These are phyloP conservation scores for Phortica okadai DNA, from an alignment of 2,888 invertebrate species.

Conservation along the genomic window DNA sequence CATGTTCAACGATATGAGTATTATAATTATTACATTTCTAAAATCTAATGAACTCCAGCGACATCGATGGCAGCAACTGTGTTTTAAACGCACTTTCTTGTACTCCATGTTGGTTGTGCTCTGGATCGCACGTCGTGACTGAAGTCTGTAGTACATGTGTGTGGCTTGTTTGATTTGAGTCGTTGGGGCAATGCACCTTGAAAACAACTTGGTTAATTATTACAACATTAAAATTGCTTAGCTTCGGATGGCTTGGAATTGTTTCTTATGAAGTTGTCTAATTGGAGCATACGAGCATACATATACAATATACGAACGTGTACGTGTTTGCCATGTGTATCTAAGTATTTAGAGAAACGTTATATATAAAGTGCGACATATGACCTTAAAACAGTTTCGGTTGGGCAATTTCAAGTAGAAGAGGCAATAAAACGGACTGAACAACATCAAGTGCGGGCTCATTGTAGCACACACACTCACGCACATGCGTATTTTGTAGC, in stretches of 20 bases:
- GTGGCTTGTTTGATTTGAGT: conserved; percentile 34
- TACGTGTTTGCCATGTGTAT: too few relatives aligned
- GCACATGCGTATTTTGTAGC: conserved; percentile 27
- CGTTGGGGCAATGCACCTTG: conserved; percentile 44
- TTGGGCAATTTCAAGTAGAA: conserved; percentile 57
- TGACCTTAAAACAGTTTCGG: conserved; percentile 65
- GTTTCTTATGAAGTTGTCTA: background rate
- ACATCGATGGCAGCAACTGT: background rate
- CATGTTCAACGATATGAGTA: conserved; percentile 45
- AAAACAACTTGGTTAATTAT: conserved; percentile 44
- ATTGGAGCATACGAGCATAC: background rate
- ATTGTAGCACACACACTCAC: background rate
- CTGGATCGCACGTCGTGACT: conserved; percentile 37
- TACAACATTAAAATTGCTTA: conserved; percentile 45
- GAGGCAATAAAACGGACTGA: conserved; percentile 44
- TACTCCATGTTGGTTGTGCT: conserved; percentile 52
- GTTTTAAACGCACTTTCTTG: conserved; percentile 70
- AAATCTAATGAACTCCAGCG: background rate
- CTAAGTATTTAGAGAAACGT: background rate
- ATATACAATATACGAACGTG: background rate
- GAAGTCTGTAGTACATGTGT: conserved; percentile 58
- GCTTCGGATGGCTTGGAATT: conserved; percentile 44
- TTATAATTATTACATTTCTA: conserved; percentile 35
- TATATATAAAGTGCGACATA: conserved; percentile 51
- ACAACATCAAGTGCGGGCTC: background rate